Evolutionary conservation across 2,888 invertebrate genomes (phyloP).

Genomic region (Caenorhabditis afra): DNA sequence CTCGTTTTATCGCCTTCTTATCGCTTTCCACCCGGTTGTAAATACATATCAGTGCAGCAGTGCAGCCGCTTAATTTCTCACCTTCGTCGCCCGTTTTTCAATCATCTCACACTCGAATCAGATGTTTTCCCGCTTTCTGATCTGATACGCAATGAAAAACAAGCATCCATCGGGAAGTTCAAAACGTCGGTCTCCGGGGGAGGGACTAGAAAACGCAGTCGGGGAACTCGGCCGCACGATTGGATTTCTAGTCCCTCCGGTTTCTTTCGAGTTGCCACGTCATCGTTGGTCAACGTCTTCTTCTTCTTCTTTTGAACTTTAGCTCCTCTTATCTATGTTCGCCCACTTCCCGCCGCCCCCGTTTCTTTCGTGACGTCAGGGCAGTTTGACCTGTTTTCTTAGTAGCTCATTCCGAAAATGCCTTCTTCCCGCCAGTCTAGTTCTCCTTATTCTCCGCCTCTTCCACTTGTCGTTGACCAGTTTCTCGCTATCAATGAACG

Average conservation of each 20-base stretch:
- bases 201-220: too few species aligned
- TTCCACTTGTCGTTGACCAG: constrained; percentile 13
- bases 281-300: too few species aligned
- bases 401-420: constrained; percentile 22
- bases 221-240: too few species aligned
- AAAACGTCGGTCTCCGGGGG: too few species aligned
- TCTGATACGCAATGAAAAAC: too few species aligned
- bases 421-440: constrained; percentile 5
- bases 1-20: constrained; percentile 36
- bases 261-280: too few species aligned
- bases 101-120: neutral
- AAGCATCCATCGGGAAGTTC: too few species aligned
- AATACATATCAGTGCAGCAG: constrained; percentile 11
- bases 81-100: neutral
- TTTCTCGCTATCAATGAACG: constrained; percentile 24
- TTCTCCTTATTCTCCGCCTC: constrained; percentile 4
- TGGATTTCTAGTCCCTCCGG: too few species aligned
- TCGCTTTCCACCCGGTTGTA: constrained; percentile 28
- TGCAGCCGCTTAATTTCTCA: constrained; percentile 19
- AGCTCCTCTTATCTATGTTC: too few species aligned
- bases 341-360: constrained; percentile 14
- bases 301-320: too few species aligned
- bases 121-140: neutral
- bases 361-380: constrained; percentile 22
- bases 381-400: neutral